Conservation (phyloP, 2,888 invertebrate genomes). For the Galerucella pusilla region DNA sequence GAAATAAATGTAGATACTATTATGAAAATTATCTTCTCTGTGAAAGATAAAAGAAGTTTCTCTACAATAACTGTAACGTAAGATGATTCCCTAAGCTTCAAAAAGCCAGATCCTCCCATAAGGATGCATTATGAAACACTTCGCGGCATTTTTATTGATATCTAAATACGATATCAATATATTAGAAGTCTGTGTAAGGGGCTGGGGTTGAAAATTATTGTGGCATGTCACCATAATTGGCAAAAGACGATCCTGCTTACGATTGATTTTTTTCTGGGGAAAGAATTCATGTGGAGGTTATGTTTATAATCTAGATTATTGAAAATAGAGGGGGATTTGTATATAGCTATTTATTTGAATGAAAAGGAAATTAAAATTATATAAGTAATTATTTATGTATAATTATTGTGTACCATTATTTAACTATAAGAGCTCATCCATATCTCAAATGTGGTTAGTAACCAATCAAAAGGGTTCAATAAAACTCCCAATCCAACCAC, state of each 20-base stretch:
- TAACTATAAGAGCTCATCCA: too few relatives aligned
- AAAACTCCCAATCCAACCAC: too few relatives aligned
- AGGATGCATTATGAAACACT: constrained; percentile 65
- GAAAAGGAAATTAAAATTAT: too few relatives aligned
- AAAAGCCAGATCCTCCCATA: constrained; percentile 50
- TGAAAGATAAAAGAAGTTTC: neutral
- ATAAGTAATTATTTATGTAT: too few relatives aligned
- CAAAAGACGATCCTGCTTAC: constrained; percentile 43
- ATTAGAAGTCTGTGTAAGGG: constrained; percentile 55
- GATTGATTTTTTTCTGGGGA: constrained; percentile 36
- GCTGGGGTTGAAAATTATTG: constrained; percentile 51
- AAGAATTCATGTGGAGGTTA: constrained; percentile 35
- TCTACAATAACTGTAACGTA: neutral
- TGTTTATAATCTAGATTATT: constrained; percentile 16
- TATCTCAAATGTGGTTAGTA: too few relatives aligned
- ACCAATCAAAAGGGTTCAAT: too few relatives aligned
- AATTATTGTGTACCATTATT: too few relatives aligned
- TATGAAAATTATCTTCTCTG: neutral
- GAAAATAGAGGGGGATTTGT: neutral
- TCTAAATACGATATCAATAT: constrained; percentile 65
- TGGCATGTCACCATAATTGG: constrained; percentile 52
- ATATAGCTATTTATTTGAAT: too few relatives aligned
- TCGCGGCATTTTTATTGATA: constrained; percentile 66
- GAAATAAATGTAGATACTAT: too few relatives aligned
- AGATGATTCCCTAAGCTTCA: constrained; percentile 23